Conservation (phyloP, 2,113 vertebrate genomes). For the Takifugu bimaculatus region DNA sequence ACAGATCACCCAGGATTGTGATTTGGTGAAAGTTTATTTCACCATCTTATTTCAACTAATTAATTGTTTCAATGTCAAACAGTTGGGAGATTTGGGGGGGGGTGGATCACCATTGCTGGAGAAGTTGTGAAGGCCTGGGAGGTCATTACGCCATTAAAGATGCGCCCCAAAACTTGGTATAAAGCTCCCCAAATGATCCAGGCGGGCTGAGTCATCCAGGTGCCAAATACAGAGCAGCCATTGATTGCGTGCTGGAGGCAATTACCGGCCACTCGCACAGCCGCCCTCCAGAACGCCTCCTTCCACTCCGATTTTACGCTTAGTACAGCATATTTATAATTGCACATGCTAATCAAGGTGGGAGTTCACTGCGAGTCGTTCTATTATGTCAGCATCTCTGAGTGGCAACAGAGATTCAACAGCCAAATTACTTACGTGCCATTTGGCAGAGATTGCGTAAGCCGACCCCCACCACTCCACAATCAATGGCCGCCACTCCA, state of each 20-base stretch:
- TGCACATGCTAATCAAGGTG: slow-evolving; percentile 73
- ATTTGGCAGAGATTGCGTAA: slow-evolving; percentile 44
- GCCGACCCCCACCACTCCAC: slow-evolving; percentile 31
- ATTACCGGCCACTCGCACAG: slow-evolving; percentile 53
- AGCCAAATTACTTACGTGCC: slow-evolving; percentile 57
- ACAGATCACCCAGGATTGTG: background rate
- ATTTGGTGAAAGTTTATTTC: background rate
- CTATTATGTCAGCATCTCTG: slow-evolving; percentile 65
- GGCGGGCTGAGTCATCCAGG: slow-evolving; percentile 47
- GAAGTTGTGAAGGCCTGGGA: background rate
- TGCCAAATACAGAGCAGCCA: slow-evolving; percentile 49
- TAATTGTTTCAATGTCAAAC: background rate
- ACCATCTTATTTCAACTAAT: background rate
- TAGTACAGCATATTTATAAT: slow-evolving; percentile 70
- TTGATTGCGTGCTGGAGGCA: slow-evolving; percentile 54
- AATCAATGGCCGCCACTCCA: slow-evolving; percentile 18
- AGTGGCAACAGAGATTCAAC: slow-evolving; percentile 55
- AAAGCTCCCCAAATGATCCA: slow-evolving; percentile 26
- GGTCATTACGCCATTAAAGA: fast-evolving
- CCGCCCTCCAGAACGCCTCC: slow-evolving; percentile 39
- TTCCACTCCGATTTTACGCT: slow-evolving; percentile 53
- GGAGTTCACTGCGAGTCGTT: slow-evolving; percentile 65
- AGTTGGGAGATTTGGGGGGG: background rate
- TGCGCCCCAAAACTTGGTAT: slow-evolving; percentile 1
- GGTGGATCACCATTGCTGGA: too few species aligned